Percentiles rank a stretch among this genome's conserved stretches.
Evolutionary conservation across 2,113 vertebrate species (phyloP).

Genomic region (Leuciscus idus): DNA sequence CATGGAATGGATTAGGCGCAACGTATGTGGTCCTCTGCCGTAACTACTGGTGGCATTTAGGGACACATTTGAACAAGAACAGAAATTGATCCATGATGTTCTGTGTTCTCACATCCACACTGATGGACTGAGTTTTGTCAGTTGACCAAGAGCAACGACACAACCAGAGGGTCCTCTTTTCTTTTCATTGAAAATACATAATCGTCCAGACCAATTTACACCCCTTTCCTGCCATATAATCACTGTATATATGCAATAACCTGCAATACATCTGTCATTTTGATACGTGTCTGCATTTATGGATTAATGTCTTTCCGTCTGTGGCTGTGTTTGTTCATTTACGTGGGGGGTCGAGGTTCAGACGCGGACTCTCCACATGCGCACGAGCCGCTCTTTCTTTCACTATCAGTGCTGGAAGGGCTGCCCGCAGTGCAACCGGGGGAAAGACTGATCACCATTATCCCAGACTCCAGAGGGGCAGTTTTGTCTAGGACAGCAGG

Average conservation of each 20-base stretch:
- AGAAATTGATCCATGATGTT: slow-evolving; percentile 69
- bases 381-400: neutral
- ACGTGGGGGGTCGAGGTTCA: slow-evolving; percentile 41
- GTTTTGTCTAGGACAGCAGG: slow-evolving; percentile 44
- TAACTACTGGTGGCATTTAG: slow-evolving; percentile 68
- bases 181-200: neutral
- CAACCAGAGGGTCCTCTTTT: slow-evolving; percentile 43
- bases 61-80: slow-evolving; percentile 68
- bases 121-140: slow-evolving; percentile 21
- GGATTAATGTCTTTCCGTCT: slow-evolving; percentile 31
- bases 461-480: slow-evolving; percentile 14
- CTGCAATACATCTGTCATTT: slow-evolving; percentile 7
- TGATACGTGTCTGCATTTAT: neutral
- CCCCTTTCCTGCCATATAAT: slow-evolving; percentile 10
- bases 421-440: slow-evolving; percentile 27
- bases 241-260: neutral
- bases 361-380: neutral
- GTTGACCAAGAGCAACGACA: slow-evolving; percentile 66
- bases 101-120: slow-evolving; percentile 73
- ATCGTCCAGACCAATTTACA: neutral
- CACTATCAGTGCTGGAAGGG: slow-evolving; percentile 15
- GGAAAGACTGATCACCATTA: slow-evolving; percentile 49
- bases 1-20: slow-evolving; percentile 77
- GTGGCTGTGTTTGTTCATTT: slow-evolving; percentile 48
- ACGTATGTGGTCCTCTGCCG: slow-evolving; percentile 76